Evolutionary conservation across 1,140 invertebrate genomes (phyloP), one percentile per base, ranked within the genome.

Genomic region (Meteorus sp.): DNA sequence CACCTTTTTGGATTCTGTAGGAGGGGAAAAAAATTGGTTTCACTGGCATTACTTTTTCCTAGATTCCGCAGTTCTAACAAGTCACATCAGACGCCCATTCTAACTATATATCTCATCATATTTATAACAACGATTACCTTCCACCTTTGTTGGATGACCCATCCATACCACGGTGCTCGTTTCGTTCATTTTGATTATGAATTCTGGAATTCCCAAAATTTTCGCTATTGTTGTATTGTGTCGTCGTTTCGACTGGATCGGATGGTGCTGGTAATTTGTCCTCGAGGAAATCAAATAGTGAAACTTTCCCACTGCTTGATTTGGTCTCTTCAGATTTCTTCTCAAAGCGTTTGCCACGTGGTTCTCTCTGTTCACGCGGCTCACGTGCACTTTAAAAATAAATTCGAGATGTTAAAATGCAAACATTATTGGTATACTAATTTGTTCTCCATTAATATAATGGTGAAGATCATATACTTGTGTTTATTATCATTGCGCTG

Each of bases 281-380:
- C 72, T 92, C 90, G 3, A 95, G 80, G 71, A 93, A 95, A 75
- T 93, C 91, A 79, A 94, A 94, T 1, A 95, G 76, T 0, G 91
- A 93, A 1, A 93, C 86, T 73, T 89, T 92, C 15, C 89, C 91
- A 53, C 89, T 80, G 22, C 77, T 90, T 2, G 92, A 91, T 76
- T 92, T 93, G 17, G 71, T 70, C 43, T 84, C 82, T 53, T 82
- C 83, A 54, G 83, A 82, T 65, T 86, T 84, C 67, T 86, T 88
- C 59, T 82, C 84, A 45, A 68, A 73, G 52, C 76, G 66, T 59
- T 77, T 75, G 22, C 63, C 61, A 59, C 77, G 76, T 15, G 71
- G 66, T 51, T 79, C 78, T 43, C 73, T 65, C 0, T 62, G 23
- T 59, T 78, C 75, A 43, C 73, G 70, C 6, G 66, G n/a, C 19